Evolutionary conservation across 2,888 invertebrate species (phyloP).

Genomic region (Tenodera sinensis): DNA sequence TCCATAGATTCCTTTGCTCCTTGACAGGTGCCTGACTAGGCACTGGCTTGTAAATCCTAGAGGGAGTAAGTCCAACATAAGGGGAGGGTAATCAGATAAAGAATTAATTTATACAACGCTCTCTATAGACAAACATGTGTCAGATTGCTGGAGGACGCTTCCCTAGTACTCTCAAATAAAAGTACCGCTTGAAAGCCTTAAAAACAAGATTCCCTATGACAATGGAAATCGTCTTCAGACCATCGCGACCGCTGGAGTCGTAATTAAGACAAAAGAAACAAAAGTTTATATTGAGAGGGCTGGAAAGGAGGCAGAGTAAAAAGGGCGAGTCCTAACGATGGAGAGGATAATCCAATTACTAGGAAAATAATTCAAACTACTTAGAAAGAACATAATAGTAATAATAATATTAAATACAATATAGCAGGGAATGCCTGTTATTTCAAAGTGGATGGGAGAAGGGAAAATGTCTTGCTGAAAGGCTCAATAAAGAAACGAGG

Average conservation of each 20-base stretch:
- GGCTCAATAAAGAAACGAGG: background rate
- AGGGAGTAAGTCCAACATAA: too few species aligned
- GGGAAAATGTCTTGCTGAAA: slow-evolving; percentile 10
- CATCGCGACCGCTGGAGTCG: background rate
- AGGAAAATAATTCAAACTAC: slow-evolving; percentile 29
- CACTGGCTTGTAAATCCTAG: too few species aligned
- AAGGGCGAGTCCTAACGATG: background rate
- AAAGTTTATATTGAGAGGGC: background rate
- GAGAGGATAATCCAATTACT: slow-evolving; percentile 24
- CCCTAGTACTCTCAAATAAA: background rate
- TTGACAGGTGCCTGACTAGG: too few species aligned
- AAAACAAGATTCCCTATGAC: background rate
- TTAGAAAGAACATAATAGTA: slow-evolving; percentile 27
- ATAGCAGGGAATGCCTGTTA: background rate
- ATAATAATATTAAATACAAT: background rate
- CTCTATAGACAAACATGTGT: too few species aligned
- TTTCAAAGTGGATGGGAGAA: background rate
- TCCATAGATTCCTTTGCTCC: too few species aligned
- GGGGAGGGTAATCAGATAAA: too few species aligned
- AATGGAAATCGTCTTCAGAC: background rate
- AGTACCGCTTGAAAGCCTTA: background rate
- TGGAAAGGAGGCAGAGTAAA: background rate
- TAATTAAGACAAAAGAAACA: background rate
- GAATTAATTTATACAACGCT: too few species aligned
- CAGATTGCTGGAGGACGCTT: too few species aligned